Evolutionary conservation across 2,113 vertebrate species (phyloP), one percentile per base, ranked within the genome.

Genomic region (Microcebus lehilahytsara): DNA sequence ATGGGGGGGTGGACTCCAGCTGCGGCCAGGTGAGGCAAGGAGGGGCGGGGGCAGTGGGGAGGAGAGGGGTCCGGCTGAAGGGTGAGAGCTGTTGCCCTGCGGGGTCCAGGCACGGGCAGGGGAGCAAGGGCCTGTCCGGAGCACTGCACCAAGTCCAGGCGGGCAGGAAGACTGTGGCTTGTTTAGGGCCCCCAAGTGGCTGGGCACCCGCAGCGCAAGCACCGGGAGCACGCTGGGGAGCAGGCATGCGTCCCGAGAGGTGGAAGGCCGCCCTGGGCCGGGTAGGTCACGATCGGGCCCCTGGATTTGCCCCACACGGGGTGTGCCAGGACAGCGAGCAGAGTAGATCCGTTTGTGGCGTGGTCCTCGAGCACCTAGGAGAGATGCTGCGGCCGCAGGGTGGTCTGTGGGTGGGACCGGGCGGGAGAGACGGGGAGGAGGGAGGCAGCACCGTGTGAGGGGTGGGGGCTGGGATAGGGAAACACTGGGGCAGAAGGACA

Each of bases 381-480:
- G 56, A 83, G 81, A 75, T 58, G 46, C 58, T 46, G 12, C 22
- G 69, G 53, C 23, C 4, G 0, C 56, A 4, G 1, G 23, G 46
- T 42, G 16, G 84, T 53, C 20, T 66, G 40, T 51, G 64, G 40
- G 20, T 42, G 22, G 56, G 81, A 58, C 8, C 46, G 3, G 37
- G 46, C 53, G 23, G 74, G 46, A 7, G 4, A 51, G 34, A 56
- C 25, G 10, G 40, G 32, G 49, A 56, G 53, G 27, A 42, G 53
- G 42, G 5, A 60, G 34, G 30, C 34, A 34, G 11, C 2, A 49
- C 12, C 8, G 0, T 0, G 0, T 1, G 4, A 86, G 58, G 32
- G 34, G 25, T 6, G 27, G 23, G 8, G 14, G 32, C 5, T 75
- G n/a, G 37, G 37, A 12, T 25, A 49, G 62, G 67, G 53, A 92